These are phyloP conservation scores for Cheilosia impressa DNA, from an alignment of 2,888 invertebrate genomes.

Conservation along the genomic window DNA sequence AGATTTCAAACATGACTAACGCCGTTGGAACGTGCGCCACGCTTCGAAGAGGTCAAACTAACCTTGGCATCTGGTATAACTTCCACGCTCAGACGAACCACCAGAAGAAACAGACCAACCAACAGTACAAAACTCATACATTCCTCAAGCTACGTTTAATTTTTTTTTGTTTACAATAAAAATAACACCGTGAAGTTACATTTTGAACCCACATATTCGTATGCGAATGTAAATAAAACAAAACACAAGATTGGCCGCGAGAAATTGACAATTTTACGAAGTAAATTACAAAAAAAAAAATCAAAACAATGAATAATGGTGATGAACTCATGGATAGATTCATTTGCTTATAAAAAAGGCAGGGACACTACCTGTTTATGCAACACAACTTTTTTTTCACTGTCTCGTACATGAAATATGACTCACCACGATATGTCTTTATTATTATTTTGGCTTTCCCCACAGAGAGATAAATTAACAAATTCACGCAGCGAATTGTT, in stretches of 20 bases:
- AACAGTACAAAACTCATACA: neutral
- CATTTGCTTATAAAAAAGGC: slow-evolving; percentile 25
- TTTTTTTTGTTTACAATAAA: neutral
- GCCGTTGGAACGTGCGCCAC: neutral
- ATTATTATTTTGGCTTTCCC: slow-evolving; percentile 69
- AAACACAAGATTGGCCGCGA: slow-evolving; percentile 34
- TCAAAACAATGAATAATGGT: slow-evolving; percentile 48
- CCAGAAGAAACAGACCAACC: neutral
- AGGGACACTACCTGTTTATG: slow-evolving; percentile 51
- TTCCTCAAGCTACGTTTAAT: neutral
- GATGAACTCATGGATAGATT: slow-evolving; percentile 65
- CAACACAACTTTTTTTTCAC: slow-evolving; percentile 29
- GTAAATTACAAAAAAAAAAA: slow-evolving; percentile 19
- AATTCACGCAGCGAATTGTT: slow-evolving; percentile 44
- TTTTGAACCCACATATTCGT: slow-evolving; percentile 22
- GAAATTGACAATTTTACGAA: slow-evolving; percentile 53
- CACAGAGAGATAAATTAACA: slow-evolving; percentile 57
- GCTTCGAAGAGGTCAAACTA: neutral
- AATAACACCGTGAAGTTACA: slow-evolving; percentile 13
- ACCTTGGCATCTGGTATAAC: neutral
- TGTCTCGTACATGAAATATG: slow-evolving; percentile 32
- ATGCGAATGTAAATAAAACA: neutral
- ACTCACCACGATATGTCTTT: slow-evolving; percentile 42
- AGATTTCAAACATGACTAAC: neutral
- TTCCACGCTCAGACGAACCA: neutral